phyloP scores from a whole-genome alignment of 2,888 invertebrate species.

The Trachelus iudaicus region DNA sequence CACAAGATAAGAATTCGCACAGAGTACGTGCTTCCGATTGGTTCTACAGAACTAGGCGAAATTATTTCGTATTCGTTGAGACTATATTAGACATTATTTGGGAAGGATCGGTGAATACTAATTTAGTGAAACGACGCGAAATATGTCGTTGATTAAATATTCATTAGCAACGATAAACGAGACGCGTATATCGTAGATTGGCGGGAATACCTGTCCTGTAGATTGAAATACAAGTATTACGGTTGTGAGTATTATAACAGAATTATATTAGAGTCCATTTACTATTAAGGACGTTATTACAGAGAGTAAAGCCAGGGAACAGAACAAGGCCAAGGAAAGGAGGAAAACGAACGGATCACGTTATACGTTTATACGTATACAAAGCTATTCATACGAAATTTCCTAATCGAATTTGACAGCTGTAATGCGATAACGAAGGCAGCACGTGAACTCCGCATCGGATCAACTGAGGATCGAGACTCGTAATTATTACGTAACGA shows the following conservation, averaged over 20 bases:
- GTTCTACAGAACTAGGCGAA: background rate
- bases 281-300: slow-evolving; percentile 10
- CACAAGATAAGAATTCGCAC: background rate
- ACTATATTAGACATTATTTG: background rate
- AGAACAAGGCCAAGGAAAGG: background rate
- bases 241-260: slow-evolving; percentile 55
- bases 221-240: slow-evolving; percentile 57
- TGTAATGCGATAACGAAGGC: background rate
- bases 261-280: slow-evolving; percentile 30
- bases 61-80: background rate
- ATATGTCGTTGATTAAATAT: background rate
- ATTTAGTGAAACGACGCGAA: background rate
- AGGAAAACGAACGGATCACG: slow-evolving; percentile 8
- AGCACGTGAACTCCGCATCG: background rate
- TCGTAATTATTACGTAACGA: too few relatives aligned
- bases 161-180: slow-evolving; percentile 1
- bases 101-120: background rate
- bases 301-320: background rate
- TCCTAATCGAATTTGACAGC: background rate
- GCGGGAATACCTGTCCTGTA: slow-evolving; percentile 35
- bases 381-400: background rate
- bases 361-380: slow-evolving; percentile 11
- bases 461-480: background rate
- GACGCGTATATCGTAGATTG: slow-evolving; percentile 1
- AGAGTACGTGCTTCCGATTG: background rate